A percentile compares a stretch with the other conserved stretches of the same genome.
phyloP scores from a whole-genome alignment of 2,797 vertebrate genomes.

The Setipinna tenuifilis region DNA sequence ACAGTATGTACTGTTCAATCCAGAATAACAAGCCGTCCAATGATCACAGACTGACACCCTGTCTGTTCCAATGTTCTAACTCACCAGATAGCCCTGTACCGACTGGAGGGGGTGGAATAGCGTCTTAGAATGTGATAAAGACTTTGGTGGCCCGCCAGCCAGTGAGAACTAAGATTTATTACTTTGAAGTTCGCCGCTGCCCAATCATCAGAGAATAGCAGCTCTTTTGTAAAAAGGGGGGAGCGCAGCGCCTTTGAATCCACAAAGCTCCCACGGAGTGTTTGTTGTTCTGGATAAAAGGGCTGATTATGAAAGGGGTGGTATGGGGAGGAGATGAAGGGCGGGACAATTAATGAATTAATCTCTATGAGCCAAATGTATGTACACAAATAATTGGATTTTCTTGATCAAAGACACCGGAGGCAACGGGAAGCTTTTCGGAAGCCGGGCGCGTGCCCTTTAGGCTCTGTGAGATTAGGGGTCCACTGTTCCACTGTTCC shows the following conservation, averaged over 20 bases:
- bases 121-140: slow-evolving; percentile 99
- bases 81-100: slow-evolving; percentile 81
- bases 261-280: slow-evolving; percentile 99
- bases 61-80: slow-evolving; percentile 66
- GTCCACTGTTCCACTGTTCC: neutral
- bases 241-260: slow-evolving; percentile 99
- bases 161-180: slow-evolving; percentile 98
- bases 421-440: slow-evolving; percentile 82
- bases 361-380: slow-evolving; percentile 99
- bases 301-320: slow-evolving; percentile 99
- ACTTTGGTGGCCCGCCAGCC: slow-evolving; percentile 99
- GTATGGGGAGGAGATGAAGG: slow-evolving; percentile 98
- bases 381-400: slow-evolving; percentile 99
- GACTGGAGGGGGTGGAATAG: slow-evolving; percentile 94
- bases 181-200: slow-evolving; percentile 99
- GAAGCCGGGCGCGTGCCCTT: slow-evolving; percentile 69
- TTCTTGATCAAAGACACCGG: slow-evolving; percentile 97
- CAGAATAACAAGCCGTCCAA: slow-evolving; percentile 22
- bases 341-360: slow-evolving; percentile 99
- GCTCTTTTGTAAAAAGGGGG: slow-evolving; percentile 90
- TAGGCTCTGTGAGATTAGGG: neutral
- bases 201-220: slow-evolving; percentile 99
- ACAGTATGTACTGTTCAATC: neutral
- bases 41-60: slow-evolving; percentile 48
- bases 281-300: slow-evolving; percentile 99